Percentiles rank a stretch among this genome's conserved stretches.
These are phyloP conservation scores for Sesia apiformis DNA, from an alignment of 2,888 invertebrate genomes.

Conservation along the genomic window DNA sequence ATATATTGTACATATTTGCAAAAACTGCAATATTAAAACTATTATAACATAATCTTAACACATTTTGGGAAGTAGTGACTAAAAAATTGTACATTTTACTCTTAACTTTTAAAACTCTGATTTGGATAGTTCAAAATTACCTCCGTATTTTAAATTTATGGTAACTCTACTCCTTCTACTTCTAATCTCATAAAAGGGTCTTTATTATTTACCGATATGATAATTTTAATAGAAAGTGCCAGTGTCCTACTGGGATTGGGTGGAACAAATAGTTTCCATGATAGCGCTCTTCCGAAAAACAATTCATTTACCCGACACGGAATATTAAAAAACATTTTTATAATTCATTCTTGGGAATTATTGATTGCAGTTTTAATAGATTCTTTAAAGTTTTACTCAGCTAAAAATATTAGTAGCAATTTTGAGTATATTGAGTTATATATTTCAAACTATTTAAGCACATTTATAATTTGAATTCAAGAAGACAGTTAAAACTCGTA, in stretches of 20 bases:
- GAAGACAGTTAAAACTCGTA: background rate
- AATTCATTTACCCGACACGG: conserved; percentile 41
- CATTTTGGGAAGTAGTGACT: too few relatives aligned
- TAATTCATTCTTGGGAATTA: conserved; percentile 14
- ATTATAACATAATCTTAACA: too few relatives aligned
- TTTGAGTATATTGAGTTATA: too few relatives aligned
- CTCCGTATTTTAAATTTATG: conserved; percentile 7
- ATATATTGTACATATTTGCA: too few relatives aligned
- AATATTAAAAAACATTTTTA: conserved; percentile 21
- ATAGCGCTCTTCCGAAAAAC: conserved; percentile 36
- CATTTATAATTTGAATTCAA: background rate
- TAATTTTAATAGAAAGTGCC: conserved; percentile 67
- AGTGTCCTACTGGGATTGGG: conserved; percentile 58
- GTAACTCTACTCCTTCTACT: conserved; percentile 20
- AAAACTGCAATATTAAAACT: too few relatives aligned
- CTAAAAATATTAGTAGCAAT: too few relatives aligned
- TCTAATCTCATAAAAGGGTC: conserved; percentile 14
- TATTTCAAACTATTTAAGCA: too few relatives aligned
- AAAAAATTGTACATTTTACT: too few relatives aligned
- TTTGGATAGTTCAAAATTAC: background rate
- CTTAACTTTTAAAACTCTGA: too few relatives aligned
- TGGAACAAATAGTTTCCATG: conserved; percentile 62
- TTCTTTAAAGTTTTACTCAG: too few relatives aligned
- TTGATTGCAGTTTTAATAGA: background rate
- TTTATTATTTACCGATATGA: conserved; percentile 51